Base-by-base conservation (phyloP, 2,797 vertebrate genomes). In the Trachops cirrhosus region DNA sequence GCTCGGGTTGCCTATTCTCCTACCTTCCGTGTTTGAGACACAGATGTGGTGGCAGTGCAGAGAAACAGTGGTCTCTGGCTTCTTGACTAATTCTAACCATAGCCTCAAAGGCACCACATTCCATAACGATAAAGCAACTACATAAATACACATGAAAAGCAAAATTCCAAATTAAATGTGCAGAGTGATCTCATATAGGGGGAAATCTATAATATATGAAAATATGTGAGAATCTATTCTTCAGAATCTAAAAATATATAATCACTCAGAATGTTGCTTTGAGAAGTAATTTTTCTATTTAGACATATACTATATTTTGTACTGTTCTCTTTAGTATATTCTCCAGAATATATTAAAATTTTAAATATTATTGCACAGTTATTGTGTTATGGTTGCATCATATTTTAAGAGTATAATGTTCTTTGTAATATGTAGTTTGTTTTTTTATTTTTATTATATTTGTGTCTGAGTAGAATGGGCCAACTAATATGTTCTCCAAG, bases 271-370 rank as follows among this genome's bases (percentile, higher is more conserved):
- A 54, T 22, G 57, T 48, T 52, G 14, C 4, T 64, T 46, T 90
- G 48, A 71, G 5, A 92, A 77, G 93, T 84, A 86, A 34, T 46
- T 59, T 82, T 92, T 64, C 83, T 79, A 44, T 93, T 80, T 59
- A 26, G 12, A 24, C 1, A 57, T 48, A 26, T 18, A 59, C 15
- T 62, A 18, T 73, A 46, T 88, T 74, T 15, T 37, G 11, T 37
- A 68, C 18, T 37, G 34, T 74, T 64, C 32, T 91, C 24, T 80
- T 46, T 3, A 59, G 7, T 6, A 59, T 57, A 78, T 4, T 46
- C 2, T 89, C 10, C 32, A 85, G 5, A 52, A 50, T 79, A 86
- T 83, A n/a, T 73, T 80, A n/a, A 16, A 46, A 73, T 86, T 48
- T 52, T 32, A 82, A 90, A 90, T 80, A 52, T 80, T 57, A 52